phyloP scores from a whole-genome alignment of 35 echinoderm and acorn worm genomes.

The Holothuria glaberrima region DNA sequence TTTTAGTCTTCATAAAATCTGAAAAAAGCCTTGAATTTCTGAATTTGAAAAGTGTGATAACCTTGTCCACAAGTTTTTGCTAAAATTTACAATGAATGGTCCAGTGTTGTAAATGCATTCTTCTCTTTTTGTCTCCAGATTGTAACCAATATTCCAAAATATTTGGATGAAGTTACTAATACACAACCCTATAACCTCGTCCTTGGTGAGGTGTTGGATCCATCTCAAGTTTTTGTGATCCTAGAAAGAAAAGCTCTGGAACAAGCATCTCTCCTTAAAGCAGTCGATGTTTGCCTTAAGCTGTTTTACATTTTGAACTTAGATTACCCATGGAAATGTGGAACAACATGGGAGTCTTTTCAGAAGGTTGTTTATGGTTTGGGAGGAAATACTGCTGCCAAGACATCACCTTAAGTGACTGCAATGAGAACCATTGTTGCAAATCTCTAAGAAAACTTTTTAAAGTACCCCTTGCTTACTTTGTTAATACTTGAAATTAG shows the following conservation, averaged over 20 bases:
- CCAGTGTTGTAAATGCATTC: constrained; percentile 4
- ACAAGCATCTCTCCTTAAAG: constrained; percentile 8
- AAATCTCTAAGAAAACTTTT: too few species aligned
- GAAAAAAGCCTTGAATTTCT: background rate
- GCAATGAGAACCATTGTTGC: too few species aligned
- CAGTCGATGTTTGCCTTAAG: constrained; percentile 28
- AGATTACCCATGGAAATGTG: background rate
- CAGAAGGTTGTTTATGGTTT: constrained; percentile 14
- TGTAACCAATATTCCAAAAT: constrained; percentile 19
- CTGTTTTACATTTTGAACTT: constrained; percentile 12
- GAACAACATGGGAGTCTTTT: constrained; percentile 2
- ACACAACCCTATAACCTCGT: constrained; percentile 7
- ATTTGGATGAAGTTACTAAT: constrained; percentile 23
- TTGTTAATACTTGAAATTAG: constrained; percentile 12
- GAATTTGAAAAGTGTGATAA: background rate
- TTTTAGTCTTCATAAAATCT: background rate
- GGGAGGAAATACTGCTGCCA: background rate
- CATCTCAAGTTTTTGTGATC: constrained; percentile 24
- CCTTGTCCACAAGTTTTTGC: background rate
- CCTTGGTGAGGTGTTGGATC: background rate
- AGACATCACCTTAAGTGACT: background rate
- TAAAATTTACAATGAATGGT: background rate
- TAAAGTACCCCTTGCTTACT: constrained; percentile 7
- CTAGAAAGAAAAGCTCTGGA: constrained; percentile 33
- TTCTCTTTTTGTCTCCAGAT: constrained; percentile 28